Evolutionary conservation across 2,797 vertebrate genomes (phyloP).

Genomic region (Coregonus suidteri): DNA sequence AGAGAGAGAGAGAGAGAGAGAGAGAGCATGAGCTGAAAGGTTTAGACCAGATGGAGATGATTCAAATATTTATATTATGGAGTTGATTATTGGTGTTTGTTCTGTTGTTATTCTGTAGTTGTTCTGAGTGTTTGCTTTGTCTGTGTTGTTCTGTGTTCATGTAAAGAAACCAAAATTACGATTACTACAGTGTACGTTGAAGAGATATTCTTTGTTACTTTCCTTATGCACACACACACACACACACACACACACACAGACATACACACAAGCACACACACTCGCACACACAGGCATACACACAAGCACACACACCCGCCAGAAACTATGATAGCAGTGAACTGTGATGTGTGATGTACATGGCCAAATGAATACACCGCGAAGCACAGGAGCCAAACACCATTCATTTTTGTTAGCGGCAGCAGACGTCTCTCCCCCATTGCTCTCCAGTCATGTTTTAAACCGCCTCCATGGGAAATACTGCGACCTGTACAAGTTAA

Average conservation of each 20-base stretch:
- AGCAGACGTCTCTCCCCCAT: not conserved
- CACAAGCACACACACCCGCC: not conserved
- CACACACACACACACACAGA: too few relatives aligned
- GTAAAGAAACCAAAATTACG: not conserved
- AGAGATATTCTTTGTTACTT: not conserved
- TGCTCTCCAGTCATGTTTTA: not conserved
- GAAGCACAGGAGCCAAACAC: not conserved
- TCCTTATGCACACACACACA: slow-evolving; percentile 7
- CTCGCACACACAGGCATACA: too few relatives aligned
- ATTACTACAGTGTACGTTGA: not conserved
- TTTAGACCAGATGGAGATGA: not conserved
- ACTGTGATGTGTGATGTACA: not conserved
- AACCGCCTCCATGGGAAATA: slow-evolving; percentile 35
- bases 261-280: too few relatives aligned
- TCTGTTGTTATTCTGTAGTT: too few relatives aligned
- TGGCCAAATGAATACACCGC: slow-evolving; percentile 3
- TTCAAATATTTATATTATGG: too few relatives aligned
- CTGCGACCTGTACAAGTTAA: slow-evolving; percentile 52
- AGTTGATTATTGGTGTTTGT: too few relatives aligned
- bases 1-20: not conserved
- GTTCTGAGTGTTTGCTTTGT: too few relatives aligned
- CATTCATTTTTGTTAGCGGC: slow-evolving; percentile 7
- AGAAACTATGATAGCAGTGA: not conserved
- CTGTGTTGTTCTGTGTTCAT: not conserved
- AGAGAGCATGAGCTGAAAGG: not conserved